phyloP scores from a whole-genome alignment of 2,888 invertebrate genomes.

The Stenchaetothrips biformis region DNA sequence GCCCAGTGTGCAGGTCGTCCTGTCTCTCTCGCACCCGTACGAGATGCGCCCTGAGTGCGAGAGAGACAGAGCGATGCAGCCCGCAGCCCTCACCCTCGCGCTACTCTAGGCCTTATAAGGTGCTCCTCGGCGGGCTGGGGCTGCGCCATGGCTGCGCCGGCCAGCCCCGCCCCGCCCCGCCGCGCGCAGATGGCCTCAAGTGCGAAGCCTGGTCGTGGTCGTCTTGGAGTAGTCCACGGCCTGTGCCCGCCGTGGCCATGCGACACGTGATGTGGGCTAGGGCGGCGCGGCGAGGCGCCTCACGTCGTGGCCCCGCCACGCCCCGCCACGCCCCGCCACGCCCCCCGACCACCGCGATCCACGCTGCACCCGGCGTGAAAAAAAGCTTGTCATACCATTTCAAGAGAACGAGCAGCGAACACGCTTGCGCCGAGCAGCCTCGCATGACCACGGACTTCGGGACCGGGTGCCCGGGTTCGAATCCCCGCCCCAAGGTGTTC shows the following conservation, averaged over 20 bases:
- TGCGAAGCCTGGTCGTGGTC: neutral
- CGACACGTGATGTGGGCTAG: neutral
- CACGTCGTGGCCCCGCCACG: too few relatives aligned
- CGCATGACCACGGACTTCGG: too few relatives aligned
- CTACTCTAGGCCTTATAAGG: constrained; percentile 13
- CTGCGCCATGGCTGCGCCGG: too few relatives aligned
- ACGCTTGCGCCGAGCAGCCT: too few relatives aligned
- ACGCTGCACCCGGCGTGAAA: too few relatives aligned
- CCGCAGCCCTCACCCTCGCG: neutral
- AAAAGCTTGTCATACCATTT: too few relatives aligned
- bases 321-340: too few relatives aligned
- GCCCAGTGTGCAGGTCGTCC: neutral
- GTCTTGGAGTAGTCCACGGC: neutral
- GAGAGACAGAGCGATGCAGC: neutral
- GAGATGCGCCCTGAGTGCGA: neutral
- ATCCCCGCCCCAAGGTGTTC: too few relatives aligned
- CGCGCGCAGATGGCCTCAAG: neutral
- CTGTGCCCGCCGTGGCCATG: neutral
- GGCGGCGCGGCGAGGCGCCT: neutral
- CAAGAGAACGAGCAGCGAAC: too few relatives aligned
- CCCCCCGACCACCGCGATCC: too few relatives aligned
- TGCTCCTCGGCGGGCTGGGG: neutral
- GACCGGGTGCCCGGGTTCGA: too few relatives aligned
- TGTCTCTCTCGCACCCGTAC: too few relatives aligned
- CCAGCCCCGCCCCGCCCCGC: neutral